Evolutionary conservation across 2,113 vertebrate genomes (phyloP).

Genomic region (Petromus typicus): DNA sequence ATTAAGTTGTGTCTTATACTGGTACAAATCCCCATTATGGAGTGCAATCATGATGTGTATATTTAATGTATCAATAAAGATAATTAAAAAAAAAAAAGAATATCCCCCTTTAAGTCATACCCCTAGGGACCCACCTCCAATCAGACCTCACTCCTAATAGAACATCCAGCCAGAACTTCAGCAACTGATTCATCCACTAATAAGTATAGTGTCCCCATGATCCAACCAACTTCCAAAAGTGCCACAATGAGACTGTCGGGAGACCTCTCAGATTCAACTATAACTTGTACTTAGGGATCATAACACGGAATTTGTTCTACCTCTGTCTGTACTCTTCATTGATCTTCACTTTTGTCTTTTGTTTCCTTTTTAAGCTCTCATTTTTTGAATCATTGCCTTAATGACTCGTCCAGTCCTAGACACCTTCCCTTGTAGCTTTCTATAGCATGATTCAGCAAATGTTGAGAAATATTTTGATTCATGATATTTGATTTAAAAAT

Average conservation of each 20-base stretch:
- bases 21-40: no score
- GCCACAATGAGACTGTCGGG: background rate
- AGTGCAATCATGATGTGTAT: no score
- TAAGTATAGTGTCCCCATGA: background rate
- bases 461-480: slow-evolving; percentile 2
- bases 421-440: background rate
- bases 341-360: background rate
- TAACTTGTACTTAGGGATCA: background rate
- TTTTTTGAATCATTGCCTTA: slow-evolving; percentile 7
- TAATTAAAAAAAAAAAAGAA: no score
- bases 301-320: background rate
- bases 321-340: background rate
- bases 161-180: background rate
- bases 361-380: background rate
- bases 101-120: background rate
- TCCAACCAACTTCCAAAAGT: background rate
- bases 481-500: slow-evolving; percentile 2
- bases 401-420: background rate
- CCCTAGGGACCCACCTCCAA: background rate
- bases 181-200: background rate
- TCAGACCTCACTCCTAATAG: background rate
- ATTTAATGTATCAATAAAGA: no score
- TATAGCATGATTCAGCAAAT: background rate
- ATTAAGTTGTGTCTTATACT: no score
- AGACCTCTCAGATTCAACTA: background rate